Percentiles rank a stretch among this genome's conserved stretches.
Conservation (phyloP, 2,797 vertebrate species). For the Syndactyla subalaris region DNA sequence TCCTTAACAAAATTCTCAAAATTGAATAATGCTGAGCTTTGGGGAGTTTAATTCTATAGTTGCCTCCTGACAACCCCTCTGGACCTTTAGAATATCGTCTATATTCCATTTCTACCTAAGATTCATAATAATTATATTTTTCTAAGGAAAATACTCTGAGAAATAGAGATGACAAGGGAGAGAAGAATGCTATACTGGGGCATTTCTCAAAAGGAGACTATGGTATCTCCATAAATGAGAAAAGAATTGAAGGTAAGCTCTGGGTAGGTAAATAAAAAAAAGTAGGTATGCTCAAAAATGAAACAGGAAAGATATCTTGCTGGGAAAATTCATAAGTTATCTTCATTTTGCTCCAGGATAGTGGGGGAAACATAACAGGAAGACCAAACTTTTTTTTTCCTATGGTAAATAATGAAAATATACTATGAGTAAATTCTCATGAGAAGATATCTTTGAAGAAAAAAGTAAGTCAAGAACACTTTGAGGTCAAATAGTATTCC, state of each 20-base stretch:
- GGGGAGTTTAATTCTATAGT: background rate
- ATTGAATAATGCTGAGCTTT: background rate
- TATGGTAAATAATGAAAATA: background rate
- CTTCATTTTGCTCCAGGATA: background rate
- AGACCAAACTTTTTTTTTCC: background rate
- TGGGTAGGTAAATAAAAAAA: background rate
- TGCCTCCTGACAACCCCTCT: background rate
- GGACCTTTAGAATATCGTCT: background rate
- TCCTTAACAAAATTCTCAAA: background rate
- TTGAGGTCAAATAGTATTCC: background rate
- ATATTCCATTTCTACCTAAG: background rate
- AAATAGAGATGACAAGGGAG: background rate
- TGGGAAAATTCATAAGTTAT: background rate
- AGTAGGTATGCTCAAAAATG: background rate
- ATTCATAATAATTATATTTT: background rate
- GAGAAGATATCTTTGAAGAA: background rate
- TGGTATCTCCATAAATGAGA: background rate
- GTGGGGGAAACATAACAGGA: background rate
- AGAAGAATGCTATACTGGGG: background rate
- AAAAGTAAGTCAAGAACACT: background rate
- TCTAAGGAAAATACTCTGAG: background rate
- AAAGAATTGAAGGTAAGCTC: background rate
- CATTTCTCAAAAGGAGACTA: background rate
- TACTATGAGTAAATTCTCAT: background rate
- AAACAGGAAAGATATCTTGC: background rate